Conservation (phyloP, 2,797 vertebrate genomes). For the Chelon auratus region DNA sequence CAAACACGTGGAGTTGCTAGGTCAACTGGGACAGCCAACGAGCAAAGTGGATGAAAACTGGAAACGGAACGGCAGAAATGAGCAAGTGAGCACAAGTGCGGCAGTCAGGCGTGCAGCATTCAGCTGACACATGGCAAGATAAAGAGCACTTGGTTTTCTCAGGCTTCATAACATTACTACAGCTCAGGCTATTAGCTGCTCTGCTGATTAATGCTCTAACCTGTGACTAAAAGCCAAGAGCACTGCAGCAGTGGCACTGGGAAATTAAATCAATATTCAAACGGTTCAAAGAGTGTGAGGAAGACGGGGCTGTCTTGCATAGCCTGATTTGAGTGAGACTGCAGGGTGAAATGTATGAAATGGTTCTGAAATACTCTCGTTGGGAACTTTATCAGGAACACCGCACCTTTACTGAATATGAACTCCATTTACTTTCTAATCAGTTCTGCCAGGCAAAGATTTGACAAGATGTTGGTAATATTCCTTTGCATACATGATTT, state of each 20-base stretch:
- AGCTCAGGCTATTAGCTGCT: slow-evolving; percentile 56
- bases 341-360: background rate
- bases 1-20: background rate
- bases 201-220: slow-evolving; percentile 65
- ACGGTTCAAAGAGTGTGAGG: slow-evolving; percentile 34
- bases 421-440: too few species aligned
- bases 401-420: background rate
- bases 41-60: slow-evolving; percentile 2
- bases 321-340: slow-evolving; percentile 7
- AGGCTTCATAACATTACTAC: slow-evolving; percentile 45
- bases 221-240: slow-evolving; percentile 61
- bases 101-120: slow-evolving; percentile 30
- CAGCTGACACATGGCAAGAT: slow-evolving; percentile 23
- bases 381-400: background rate
- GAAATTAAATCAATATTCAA: slow-evolving; percentile 57
- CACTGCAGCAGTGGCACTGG: slow-evolving; percentile 34
- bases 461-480: background rate
- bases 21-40: background rate
- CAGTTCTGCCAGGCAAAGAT: background rate
- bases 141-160: slow-evolving; percentile 54
- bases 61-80: slow-evolving; percentile 1
- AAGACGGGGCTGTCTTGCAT: slow-evolving; percentile 7
- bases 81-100: slow-evolving; percentile 1
- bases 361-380: background rate
- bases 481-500: background rate